These are phyloP conservation scores for Orientallactaga sibirica DNA, from an alignment of 2,797 vertebrate species.

Conservation along the genomic window DNA sequence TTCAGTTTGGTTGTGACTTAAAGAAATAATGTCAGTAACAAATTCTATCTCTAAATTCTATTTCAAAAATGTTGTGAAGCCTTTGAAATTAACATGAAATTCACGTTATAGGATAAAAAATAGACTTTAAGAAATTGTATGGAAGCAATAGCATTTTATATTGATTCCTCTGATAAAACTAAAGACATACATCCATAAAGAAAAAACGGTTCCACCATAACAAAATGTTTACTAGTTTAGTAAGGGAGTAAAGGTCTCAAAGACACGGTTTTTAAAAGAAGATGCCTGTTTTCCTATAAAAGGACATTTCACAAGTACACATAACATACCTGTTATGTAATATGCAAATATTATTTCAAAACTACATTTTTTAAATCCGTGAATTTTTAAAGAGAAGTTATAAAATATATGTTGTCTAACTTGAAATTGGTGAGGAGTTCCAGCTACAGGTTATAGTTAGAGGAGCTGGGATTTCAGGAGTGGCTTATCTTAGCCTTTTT, in stretches of 20 bases:
- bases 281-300: slow-evolving; percentile 34
- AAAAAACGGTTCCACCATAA: neutral
- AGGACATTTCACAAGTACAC: neutral
- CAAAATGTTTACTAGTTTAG: neutral
- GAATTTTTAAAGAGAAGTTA: too few relatives aligned
- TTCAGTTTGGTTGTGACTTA: slow-evolving; percentile 58
- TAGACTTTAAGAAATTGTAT: slow-evolving; percentile 8
- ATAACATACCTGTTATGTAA: neutral
- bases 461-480: too few relatives aligned
- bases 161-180: slow-evolving; percentile 43
- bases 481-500: too few relatives aligned
- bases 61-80: slow-evolving; percentile 31
- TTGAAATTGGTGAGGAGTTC: too few relatives aligned
- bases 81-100: slow-evolving; percentile 48
- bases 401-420: too few relatives aligned
- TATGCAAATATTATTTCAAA: slow-evolving; percentile 1
- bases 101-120: neutral
- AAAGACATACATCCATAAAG: neutral
- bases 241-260: neutral
- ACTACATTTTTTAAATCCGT: neutral
- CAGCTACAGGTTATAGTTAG: too few relatives aligned
- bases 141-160: slow-evolving; percentile 28
- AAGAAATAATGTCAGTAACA: slow-evolving; percentile 42
- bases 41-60: neutral
- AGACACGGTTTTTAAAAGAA: slow-evolving; percentile 9